phyloP scores from a whole-genome alignment of 2,888 invertebrate species.

The Macrophya annulata region DNA sequence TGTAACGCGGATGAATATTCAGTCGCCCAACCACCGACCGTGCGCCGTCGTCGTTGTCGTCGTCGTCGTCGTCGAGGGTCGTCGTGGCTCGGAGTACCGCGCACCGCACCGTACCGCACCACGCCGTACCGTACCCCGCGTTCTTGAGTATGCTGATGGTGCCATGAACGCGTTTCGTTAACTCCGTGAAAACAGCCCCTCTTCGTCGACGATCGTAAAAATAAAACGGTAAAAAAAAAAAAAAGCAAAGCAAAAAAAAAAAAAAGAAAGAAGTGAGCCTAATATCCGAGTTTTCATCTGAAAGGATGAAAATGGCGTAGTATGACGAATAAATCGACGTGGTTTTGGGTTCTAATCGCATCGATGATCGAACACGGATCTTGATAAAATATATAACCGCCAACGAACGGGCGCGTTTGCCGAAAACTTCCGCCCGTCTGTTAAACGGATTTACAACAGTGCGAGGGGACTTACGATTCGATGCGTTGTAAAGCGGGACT shows the following conservation, averaged over 20 bases:
- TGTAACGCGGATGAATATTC: conserved; percentile 79
- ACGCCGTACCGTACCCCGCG: background rate
- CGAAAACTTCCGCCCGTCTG: conserved; percentile 14
- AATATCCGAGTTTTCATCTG: background rate
- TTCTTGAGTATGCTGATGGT: conserved; percentile 45
- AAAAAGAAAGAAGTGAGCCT: background rate
- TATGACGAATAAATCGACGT: background rate
- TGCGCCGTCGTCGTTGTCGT: conserved; percentile 32
- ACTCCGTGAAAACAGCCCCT: conserved; percentile 41
- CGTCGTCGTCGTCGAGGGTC: conserved; percentile 26
- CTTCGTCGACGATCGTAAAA: conserved; percentile 14
- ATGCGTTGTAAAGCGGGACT: conserved; percentile 49
- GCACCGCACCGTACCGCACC: background rate
- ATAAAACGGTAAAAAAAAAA: background rate
- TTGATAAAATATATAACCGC: background rate
- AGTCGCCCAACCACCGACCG: conserved; percentile 64
- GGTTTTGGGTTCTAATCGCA: conserved; percentile 1
- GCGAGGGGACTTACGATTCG: conserved; percentile 14
- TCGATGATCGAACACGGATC: conserved; percentile 17
- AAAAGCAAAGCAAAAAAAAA: background rate
- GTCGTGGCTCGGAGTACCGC: conserved; percentile 12
- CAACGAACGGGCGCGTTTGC: background rate
- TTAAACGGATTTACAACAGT: conserved; percentile 42
- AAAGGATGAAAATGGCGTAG: background rate
- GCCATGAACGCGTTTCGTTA: conserved; percentile 49